These are phyloP conservation scores for Lasioglossum villosulum DNA, from an alignment of 2,888 invertebrate genomes.

Conservation along the genomic window DNA sequence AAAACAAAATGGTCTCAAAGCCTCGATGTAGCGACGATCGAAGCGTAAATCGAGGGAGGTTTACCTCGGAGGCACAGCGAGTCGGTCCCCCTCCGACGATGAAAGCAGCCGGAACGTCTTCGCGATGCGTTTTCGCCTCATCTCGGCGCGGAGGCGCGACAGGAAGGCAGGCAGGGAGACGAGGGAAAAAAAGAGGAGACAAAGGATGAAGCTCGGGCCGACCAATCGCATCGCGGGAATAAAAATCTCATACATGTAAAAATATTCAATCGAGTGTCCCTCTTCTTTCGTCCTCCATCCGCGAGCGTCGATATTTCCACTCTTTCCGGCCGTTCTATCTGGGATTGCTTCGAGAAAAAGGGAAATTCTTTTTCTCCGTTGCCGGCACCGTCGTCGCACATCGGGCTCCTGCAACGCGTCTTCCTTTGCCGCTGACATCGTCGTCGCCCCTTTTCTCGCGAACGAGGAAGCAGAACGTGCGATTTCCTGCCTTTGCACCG, in stretches of 20 bases:
- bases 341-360: slow-evolving; percentile 65
- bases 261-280: slow-evolving; percentile 79
- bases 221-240: slow-evolving; percentile 70
- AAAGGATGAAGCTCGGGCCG: slow-evolving; percentile 54
- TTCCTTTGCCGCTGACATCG: slow-evolving; percentile 29
- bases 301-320: slow-evolving; percentile 49
- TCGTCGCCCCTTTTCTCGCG: slow-evolving; percentile 10
- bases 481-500: slow-evolving; percentile 54
- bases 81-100: slow-evolving; percentile 19
- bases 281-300: slow-evolving; percentile 32
- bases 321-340: slow-evolving; percentile 53
- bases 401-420: slow-evolving; percentile 19
- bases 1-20: slow-evolving; percentile 42
- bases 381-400: slow-evolving; percentile 17
- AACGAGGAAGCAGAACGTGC: slow-evolving; percentile 30
- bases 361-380: slow-evolving; percentile 62
- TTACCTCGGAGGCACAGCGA: slow-evolving; percentile 57
- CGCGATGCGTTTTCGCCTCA: slow-evolving; percentile 33
- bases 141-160: slow-evolving; percentile 5
- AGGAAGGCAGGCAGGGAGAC: not conserved
- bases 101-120: slow-evolving; percentile 46
- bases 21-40: slow-evolving; percentile 53
- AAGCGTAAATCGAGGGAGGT: slow-evolving; percentile 63
- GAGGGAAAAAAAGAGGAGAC: slow-evolving; percentile 28
- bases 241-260: slow-evolving; percentile 82